Conservation (phyloP, 2,113 vertebrate species). For the Caranx melampygus region DNA sequence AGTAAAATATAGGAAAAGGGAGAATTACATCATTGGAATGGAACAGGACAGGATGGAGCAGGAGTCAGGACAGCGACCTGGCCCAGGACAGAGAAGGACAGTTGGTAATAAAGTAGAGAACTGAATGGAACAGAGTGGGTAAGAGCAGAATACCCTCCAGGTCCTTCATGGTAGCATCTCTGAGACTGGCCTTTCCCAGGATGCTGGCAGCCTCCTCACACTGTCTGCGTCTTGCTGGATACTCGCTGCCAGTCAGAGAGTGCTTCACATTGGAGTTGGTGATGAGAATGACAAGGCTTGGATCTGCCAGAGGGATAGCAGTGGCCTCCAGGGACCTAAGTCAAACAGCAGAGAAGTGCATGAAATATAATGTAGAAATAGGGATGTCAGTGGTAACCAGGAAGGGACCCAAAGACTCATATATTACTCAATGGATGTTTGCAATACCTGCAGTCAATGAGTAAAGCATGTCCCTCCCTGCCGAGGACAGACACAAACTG, state of each 20-base stretch:
- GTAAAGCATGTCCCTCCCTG: conserved; percentile 88
- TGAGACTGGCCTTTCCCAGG: conserved; percentile 87
- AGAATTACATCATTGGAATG: neutral
- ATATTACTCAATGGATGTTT: neutral
- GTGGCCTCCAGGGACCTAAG: conserved; percentile 88
- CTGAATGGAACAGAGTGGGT: conserved; percentile 1
- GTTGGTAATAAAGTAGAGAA: neutral
- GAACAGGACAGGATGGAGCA: neutral
- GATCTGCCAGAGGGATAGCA: conserved; percentile 84
- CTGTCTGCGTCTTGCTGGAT: conserved; percentile 85
- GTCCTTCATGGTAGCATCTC: conserved; percentile 86
- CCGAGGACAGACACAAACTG: conserved; percentile 94
- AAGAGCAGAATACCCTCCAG: conserved; percentile 83
- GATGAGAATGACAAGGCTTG: conserved; percentile 89
- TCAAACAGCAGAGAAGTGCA: neutral
- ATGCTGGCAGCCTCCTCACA: conserved; percentile 86
- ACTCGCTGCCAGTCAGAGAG: conserved; percentile 88
- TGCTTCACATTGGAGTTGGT: conserved; percentile 93
- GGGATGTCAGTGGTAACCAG: neutral
- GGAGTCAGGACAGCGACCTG: neutral
- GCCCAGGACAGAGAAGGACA: neutral
- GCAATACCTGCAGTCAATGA: conserved; percentile 95
- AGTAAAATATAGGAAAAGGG: neutral
- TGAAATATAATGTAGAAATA: neutral
- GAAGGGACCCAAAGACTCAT: neutral